Conservation (phyloP, 1,140 invertebrate genomes). For the Meloidogyne hapla region DNA sequence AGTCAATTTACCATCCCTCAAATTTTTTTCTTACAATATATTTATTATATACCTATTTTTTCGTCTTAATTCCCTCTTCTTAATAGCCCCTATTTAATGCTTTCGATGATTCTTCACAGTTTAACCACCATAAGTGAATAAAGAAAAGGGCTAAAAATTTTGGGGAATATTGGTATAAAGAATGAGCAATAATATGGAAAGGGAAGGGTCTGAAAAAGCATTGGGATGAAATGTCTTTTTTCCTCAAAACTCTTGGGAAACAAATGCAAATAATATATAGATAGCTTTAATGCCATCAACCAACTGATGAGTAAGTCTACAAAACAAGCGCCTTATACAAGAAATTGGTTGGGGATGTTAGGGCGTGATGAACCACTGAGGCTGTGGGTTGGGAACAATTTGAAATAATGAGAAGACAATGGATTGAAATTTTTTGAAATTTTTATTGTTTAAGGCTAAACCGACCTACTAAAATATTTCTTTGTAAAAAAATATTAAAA, state of each 20-base stretch:
- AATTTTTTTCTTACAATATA: neutral
- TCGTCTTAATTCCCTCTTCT: neutral
- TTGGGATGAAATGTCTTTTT: neutral
- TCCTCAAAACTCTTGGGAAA: neutral
- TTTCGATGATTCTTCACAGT: neutral
- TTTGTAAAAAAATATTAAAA: no score
- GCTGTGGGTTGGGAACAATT: neutral
- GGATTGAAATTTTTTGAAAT: no score
- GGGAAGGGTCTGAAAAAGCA: neutral
- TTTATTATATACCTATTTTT: neutral
- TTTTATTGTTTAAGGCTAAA: no score
- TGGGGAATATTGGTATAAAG: no score
- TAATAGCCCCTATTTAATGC: slow-evolving; percentile 3
- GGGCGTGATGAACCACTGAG: neutral
- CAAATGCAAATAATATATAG: neutral
- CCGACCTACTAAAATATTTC: no score
- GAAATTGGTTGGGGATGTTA: neutral
- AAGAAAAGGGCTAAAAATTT: neutral
- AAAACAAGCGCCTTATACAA: neutral
- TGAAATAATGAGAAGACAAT: no score
- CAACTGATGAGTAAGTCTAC: neutral
- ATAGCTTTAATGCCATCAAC: neutral
- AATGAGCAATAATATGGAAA: no score
- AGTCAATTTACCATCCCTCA: neutral
- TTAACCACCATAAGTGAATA: slow-evolving; percentile 4